Conservation (phyloP, 2,113 vertebrate species). For the Halcyon senegalensis region DNA sequence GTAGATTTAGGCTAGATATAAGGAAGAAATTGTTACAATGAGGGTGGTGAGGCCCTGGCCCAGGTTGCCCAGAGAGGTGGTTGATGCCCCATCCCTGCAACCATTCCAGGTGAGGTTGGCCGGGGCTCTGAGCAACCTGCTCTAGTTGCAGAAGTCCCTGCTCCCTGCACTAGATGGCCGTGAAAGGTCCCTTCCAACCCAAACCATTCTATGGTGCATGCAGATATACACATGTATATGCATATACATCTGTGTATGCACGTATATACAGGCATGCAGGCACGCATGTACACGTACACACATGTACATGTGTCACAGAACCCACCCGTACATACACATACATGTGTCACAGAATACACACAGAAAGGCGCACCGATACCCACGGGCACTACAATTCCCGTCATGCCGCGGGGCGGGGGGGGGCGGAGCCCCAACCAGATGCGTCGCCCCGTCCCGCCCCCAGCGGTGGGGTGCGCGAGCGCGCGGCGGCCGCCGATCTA, state of each 20-base stretch:
- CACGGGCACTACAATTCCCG: background rate
- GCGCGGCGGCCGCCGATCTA: background rate
- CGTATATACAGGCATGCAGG: too few relatives aligned
- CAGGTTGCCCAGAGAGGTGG: background rate
- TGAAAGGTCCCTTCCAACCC: background rate
- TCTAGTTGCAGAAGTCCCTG: background rate
- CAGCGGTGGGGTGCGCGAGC: background rate
- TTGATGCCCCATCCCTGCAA: background rate
- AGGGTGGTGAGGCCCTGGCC: background rate
- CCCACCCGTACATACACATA: too few relatives aligned
- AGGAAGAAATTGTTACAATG: background rate
- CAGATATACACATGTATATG: too few relatives aligned
- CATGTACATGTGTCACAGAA: too few relatives aligned
- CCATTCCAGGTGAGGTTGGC: too few relatives aligned
- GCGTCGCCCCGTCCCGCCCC: background rate
- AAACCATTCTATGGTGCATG: background rate
- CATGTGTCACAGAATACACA: too few relatives aligned
- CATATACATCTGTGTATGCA: too few relatives aligned
- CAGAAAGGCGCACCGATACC: background rate
- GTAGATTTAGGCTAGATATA: background rate
- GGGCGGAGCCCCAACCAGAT: accelerated
- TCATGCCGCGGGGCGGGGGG: background rate
- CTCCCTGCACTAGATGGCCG: background rate
- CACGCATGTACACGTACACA: background rate
- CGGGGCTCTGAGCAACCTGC: background rate